These are phyloP conservation scores for Mizuhopecten yessoensis DNA, from an alignment of 1,140 invertebrate species.

Conservation along the genomic window DNA sequence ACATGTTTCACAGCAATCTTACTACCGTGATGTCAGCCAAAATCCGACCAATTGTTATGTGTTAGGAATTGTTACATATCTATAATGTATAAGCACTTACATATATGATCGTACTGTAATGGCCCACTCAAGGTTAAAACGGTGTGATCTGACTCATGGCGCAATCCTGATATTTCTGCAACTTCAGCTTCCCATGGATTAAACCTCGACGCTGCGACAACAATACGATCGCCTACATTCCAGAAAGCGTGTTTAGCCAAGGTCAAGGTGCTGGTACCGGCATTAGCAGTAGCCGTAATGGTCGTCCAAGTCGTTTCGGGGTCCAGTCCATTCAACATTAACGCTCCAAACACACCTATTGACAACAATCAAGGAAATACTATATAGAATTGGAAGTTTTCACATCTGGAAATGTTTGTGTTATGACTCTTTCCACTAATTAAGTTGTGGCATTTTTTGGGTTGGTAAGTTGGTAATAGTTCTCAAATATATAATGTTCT, in stretches of 20 bases:
- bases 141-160: conserved; percentile 55
- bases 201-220: conserved; percentile 78
- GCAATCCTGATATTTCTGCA: conserved; percentile 75
- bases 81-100: conserved; percentile 70
- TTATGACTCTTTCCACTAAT: background rate
- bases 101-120: conserved; percentile 74
- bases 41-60: no score
- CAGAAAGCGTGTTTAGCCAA: conserved; percentile 74
- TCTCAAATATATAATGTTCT: no score
- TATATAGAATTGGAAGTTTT: no score
- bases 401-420: no score
- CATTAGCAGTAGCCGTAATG: conserved; percentile 69
- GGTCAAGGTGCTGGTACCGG: conserved; percentile 72
- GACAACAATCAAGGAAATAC: conserved; percentile 50
- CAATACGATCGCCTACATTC: conserved; percentile 77
- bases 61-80: no score
- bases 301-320: conserved; percentile 73
- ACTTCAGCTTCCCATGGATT: conserved; percentile 77
- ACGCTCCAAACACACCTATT: conserved; percentile 79
- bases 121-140: conserved; percentile 74
- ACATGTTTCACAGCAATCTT: no score
- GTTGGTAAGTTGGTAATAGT: no score
- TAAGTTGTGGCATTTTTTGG: no score
- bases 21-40: no score
- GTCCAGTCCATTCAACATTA: conserved; percentile 79